A percentile compares a stretch with the other conserved stretches of the same genome.
These are phyloP conservation scores for Halcyon badia DNA, from an alignment of 2,797 vertebrate genomes.

Conservation along the genomic window DNA sequence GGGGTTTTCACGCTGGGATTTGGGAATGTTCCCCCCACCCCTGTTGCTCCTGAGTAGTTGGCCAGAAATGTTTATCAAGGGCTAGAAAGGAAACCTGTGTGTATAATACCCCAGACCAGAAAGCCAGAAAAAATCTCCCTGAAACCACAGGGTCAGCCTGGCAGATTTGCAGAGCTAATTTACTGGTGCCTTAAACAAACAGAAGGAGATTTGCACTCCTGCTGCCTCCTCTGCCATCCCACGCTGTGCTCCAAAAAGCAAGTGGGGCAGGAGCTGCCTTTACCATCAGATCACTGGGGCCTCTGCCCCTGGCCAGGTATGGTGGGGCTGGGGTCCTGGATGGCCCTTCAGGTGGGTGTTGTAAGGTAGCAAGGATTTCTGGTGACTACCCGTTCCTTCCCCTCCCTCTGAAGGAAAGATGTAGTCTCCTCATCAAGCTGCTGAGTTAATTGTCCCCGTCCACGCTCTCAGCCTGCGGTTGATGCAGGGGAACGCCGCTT, in stretches of 20 bases:
- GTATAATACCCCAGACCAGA: conserved; percentile 17
- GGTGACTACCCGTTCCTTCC: neutral
- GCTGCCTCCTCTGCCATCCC: neutral
- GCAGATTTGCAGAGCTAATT: conserved; percentile 39
- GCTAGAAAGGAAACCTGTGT: conserved; percentile 53
- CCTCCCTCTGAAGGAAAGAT: neutral
- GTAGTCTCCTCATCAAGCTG: neutral
- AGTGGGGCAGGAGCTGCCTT: fast-evolving
- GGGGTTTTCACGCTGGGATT: neutral
- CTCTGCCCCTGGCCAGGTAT: fast-evolving
- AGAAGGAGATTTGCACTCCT: neutral
- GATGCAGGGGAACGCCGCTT: neutral
- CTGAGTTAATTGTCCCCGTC: conserved; percentile 27
- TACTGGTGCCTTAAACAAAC: conserved; percentile 16
- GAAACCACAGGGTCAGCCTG: conserved; percentile 48
- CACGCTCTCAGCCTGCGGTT: neutral
- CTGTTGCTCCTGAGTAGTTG: neutral
- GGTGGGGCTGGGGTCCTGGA: neutral
- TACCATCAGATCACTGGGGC: fast-evolving
- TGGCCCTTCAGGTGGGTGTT: neutral
- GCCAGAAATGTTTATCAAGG: conserved; percentile 56
- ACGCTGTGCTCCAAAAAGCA: fast-evolving
- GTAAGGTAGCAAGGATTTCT: neutral
- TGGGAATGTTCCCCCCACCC: neutral
- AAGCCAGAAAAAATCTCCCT: conserved; percentile 47